These are phyloP conservation scores for Chloroceryle inda DNA, from an alignment of 2,797 vertebrate genomes.

Conservation along the genomic window DNA sequence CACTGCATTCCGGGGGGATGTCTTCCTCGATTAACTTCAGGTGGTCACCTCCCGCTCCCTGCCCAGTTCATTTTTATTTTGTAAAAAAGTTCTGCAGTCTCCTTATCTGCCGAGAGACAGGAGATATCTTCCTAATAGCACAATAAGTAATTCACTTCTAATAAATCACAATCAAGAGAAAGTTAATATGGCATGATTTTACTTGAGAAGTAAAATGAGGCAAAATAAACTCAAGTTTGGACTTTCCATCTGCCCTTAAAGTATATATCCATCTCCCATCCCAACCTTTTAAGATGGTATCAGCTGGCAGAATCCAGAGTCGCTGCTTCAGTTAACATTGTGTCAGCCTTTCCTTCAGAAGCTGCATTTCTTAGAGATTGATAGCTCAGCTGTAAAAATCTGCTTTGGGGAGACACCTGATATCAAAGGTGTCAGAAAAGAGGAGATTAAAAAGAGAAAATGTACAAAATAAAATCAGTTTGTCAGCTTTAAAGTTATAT, in stretches of 20 bases:
- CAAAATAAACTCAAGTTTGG: conserved; percentile 18
- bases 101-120: background rate
- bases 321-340: conserved; percentile 31
- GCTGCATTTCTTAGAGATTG: background rate
- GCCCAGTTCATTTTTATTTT: background rate
- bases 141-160: conserved; percentile 25
- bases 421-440: conserved; percentile 35
- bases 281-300: background rate
- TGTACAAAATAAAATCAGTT: conserved; percentile 36
- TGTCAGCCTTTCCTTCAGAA: conserved; percentile 22
- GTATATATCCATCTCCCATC: background rate
- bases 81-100: conserved; percentile 1
- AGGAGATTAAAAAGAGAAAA: conserved; percentile 43
- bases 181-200: conserved; percentile 18
- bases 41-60: conserved; percentile 64
- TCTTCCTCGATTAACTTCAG: conserved; percentile 71
- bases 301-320: conserved; percentile 37
- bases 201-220: conserved; percentile 23
- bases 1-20: conserved; percentile 27
- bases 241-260: conserved; percentile 4
- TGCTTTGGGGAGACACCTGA: conserved; percentile 38
- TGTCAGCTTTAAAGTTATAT: background rate
- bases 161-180: conserved; percentile 32
- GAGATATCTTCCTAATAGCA: conserved; percentile 17
- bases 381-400: conserved; percentile 50